These are phyloP conservation scores for Sminthurinus signatus DNA, from an alignment of 1,140 invertebrate genomes.

Conservation along the genomic window DNA sequence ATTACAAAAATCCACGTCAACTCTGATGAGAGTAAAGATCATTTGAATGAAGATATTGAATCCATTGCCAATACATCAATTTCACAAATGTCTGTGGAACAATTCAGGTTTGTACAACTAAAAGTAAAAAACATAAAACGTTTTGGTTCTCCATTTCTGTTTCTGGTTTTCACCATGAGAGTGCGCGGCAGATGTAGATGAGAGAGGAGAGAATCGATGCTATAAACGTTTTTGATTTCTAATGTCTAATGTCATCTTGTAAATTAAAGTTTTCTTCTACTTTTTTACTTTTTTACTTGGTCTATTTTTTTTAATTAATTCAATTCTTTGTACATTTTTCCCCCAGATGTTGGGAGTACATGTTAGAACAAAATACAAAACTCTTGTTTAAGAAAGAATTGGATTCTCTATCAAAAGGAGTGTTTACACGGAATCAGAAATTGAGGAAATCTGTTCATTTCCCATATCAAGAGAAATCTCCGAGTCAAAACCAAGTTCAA, in stretches of 20 bases:
- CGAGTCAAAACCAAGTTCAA: not conserved
- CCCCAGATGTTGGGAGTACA: slow-evolving; percentile 75
- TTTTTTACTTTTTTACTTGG: not conserved
- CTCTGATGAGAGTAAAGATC: slow-evolving; percentile 7
- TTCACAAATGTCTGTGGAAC: slow-evolving; percentile 63
- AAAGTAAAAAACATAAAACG: too few species aligned
- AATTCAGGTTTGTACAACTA: slow-evolving; percentile 61
- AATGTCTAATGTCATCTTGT: too few species aligned
- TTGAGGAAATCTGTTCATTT: slow-evolving; percentile 40
- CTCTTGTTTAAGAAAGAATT: slow-evolving; percentile 78
- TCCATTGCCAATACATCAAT: slow-evolving; percentile 51
- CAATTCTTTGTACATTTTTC: not conserved
- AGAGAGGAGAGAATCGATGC: too few species aligned
- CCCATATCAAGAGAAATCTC: slow-evolving; percentile 30
- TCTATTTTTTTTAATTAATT: not conserved
- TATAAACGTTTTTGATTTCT: too few species aligned
- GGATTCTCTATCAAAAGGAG: slow-evolving; percentile 61
- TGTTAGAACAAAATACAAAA: slow-evolving; percentile 84
- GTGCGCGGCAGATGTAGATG: too few species aligned
- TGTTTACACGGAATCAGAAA: slow-evolving; percentile 38
- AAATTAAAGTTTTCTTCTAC: not conserved
- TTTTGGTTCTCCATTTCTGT: too few species aligned
- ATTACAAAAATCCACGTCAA: slow-evolving; percentile 7
- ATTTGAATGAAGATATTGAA: slow-evolving; percentile 50
- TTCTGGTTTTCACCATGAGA: too few species aligned